These are phyloP conservation scores for Lasioglossum baleicum DNA, from an alignment of 1,140 invertebrate species.

Conservation along the genomic window DNA sequence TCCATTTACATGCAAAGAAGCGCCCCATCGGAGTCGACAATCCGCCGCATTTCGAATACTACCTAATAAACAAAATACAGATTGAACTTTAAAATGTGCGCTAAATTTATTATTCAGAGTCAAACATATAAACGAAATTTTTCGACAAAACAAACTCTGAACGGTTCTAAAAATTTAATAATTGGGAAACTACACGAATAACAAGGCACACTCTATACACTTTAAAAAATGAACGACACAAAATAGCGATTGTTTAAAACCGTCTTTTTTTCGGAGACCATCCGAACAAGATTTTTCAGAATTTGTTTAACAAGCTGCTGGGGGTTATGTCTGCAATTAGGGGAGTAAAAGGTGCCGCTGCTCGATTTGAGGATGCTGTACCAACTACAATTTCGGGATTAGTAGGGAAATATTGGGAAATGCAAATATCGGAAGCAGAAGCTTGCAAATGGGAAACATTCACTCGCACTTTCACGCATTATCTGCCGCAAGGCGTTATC, in stretches of 20 bases:
- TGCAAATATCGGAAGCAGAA: neutral
- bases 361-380: neutral
- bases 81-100: neutral
- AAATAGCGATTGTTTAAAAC: too few species aligned
- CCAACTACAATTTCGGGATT: neutral
- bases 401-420: neutral
- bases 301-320: too few species aligned
- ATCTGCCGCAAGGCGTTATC: slow-evolving; percentile 64
- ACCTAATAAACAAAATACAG: neutral
- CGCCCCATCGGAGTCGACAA: neutral
- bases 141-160: too few species aligned
- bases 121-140: too few species aligned
- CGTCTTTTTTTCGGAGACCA: too few species aligned
- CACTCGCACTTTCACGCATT: slow-evolving; percentile 76
- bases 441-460: slow-evolving; percentile 57
- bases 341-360: too few species aligned
- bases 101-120: neutral
- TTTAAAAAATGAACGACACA: too few species aligned
- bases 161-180: too few species aligned
- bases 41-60: neutral
- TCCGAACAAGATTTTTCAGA: too few species aligned
- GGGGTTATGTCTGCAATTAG: too few species aligned
- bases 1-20: slow-evolving; percentile 16
- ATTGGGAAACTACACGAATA: too few species aligned
- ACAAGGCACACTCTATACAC: too few species aligned